phyloP scores from a whole-genome alignment of 2,888 invertebrate species.

The Drosophila trichaetosa region DNA sequence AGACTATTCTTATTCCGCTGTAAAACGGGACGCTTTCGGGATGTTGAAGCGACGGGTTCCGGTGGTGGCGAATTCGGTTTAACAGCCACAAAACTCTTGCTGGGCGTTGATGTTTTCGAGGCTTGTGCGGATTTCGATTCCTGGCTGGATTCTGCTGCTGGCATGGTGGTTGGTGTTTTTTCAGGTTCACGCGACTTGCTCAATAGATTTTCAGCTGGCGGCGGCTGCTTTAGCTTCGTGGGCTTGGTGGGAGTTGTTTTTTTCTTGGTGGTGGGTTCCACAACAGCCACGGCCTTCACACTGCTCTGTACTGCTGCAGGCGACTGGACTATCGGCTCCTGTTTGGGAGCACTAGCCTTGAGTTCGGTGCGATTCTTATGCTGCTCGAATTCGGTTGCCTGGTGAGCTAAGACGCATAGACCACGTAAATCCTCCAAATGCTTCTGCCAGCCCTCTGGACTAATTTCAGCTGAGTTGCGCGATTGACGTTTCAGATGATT shows the following conservation, averaged over 20 bases:
- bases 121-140: constrained; percentile 39
- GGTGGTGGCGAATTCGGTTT: constrained; percentile 57
- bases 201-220: constrained; percentile 11
- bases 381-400: constrained; percentile 84
- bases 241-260: constrained; percentile 52
- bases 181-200: constrained; percentile 57
- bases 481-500: constrained; percentile 85
- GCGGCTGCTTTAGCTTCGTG: constrained; percentile 18
- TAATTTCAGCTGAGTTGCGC: constrained; percentile 78
- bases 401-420: constrained; percentile 83
- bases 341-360: constrained; percentile 78
- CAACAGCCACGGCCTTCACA: constrained; percentile 59
- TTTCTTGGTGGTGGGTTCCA: constrained; percentile 57
- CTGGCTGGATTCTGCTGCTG: constrained; percentile 20
- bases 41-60: neutral
- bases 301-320: constrained; percentile 19
- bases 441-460: constrained; percentile 82
- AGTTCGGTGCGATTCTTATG: constrained; percentile 83
- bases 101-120: constrained; percentile 43
- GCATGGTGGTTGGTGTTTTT: constrained; percentile 57
- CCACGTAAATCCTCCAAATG: constrained; percentile 83
- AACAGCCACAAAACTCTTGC: constrained; percentile 61
- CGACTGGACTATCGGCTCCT: constrained; percentile 79
- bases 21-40: constrained; percentile 70
- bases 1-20: constrained; percentile 82